Evolutionary conservation across 2,888 invertebrate species (phyloP), one percentile per base, ranked within the genome.

Genomic region (Clunio marinus): DNA sequence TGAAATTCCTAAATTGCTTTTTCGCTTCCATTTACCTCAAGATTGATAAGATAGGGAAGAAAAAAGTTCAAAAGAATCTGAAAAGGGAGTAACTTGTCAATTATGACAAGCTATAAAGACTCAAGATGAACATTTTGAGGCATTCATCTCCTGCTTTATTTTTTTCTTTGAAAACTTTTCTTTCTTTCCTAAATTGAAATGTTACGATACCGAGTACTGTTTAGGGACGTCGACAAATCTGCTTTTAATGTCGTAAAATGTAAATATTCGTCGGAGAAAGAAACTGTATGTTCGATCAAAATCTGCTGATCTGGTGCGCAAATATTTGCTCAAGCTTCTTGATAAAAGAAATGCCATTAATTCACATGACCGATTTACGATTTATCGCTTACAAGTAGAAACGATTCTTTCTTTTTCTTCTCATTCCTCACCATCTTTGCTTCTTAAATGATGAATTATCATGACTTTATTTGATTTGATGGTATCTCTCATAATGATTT

Each of bases 21-120:
- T n/a, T n/a, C n/a, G n/a, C n/a, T n/a, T n/a, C n/a, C n/a, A n/a
- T n/a, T n/a, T n/a, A n/a, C n/a, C n/a, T n/a, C n/a, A 5, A 46
- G 1, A 2, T 20, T 5, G 2, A 17, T 1, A 41, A 35, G 17
- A 13, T 2, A 41, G n/a, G 2, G 7, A 51, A 51, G 1, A 46
- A 20, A 20, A 17, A 35, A 58, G 7, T 1, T 22, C 3, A n/a
- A 37, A 13, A 37, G 2, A 27, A 13, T 15, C 25, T 10, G 7
- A 58, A 28, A 58, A 58, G 22, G 37, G 25, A 37, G 37, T 15
- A 62, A 62, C 37, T 62, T 32, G 62, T 62, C 62, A 62, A 41
- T 62, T 62, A 37, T 37, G 62, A 62, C 32, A 59, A 28, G 58
- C 58, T 17, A 59, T 8, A 32, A 59, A 59, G 59, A 27, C n/a